Evolutionary conservation across 2,888 invertebrate species (phyloP).

Genomic region (Caenorhabditis sp.): DNA sequence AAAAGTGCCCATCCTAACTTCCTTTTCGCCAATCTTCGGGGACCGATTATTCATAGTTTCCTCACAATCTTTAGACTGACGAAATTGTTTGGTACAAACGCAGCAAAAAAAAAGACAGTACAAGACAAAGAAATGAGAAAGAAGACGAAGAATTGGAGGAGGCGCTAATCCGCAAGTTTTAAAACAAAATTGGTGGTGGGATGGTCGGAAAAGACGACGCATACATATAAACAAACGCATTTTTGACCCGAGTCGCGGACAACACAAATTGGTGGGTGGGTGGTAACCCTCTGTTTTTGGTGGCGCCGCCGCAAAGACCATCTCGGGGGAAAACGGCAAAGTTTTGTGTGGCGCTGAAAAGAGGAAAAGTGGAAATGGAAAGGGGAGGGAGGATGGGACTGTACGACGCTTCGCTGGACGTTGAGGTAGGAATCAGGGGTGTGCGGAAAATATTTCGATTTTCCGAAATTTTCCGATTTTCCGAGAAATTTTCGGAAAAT

Average conservation of each 20-base stretch:
- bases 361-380: neutral
- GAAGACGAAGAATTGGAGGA: neutral
- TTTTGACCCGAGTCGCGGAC: slow-evolving; percentile 7
- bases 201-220: neutral
- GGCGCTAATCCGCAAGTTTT: slow-evolving; percentile 51
- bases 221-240: slow-evolving; percentile 43
- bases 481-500: too few species aligned
- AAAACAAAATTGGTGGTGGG: slow-evolving; percentile 47
- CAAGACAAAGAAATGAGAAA: neutral
- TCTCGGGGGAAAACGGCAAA: too few species aligned
- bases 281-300: too few species aligned
- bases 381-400: neutral
- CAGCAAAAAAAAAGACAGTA: slow-evolving; percentile 3
- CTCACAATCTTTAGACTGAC: neutral
- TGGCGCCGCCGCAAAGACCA: neutral
- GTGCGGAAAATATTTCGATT: too few species aligned
- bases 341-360: neutral
- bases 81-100: too few species aligned
- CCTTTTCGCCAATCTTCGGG: neutral
- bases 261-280: slow-evolving; percentile 26
- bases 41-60: neutral
- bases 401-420: too few species aligned
- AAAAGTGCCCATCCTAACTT: neutral
- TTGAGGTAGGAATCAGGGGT: too few species aligned
- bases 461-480: too few species aligned